Conservation (phyloP, 2,797 vertebrate genomes). For the Acipenser oxyrinchus region DNA sequence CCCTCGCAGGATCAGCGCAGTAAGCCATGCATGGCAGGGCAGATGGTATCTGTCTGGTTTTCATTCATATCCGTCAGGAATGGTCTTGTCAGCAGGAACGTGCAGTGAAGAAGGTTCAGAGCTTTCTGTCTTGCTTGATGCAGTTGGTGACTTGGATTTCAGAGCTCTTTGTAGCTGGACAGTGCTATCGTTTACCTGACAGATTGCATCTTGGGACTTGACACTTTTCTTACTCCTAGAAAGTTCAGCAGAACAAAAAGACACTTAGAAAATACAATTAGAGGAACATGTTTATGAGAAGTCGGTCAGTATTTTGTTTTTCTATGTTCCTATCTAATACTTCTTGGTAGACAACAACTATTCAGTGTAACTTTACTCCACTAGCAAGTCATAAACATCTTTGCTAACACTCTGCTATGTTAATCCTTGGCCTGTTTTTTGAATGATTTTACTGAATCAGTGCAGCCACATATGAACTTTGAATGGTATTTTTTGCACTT, state of each 20-base stretch:
- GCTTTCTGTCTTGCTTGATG: neutral
- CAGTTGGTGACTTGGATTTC: neutral
- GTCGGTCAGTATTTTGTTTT: no score
- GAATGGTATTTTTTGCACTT: neutral
- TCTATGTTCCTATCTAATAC: no score
- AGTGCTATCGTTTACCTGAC: neutral
- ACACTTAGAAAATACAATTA: no score
- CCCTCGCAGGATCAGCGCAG: conserved; percentile 1
- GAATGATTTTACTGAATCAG: no score
- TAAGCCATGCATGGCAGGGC: conserved; percentile 6
- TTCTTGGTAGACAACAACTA: no score
- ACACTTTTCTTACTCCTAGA: no score
- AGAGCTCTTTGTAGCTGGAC: neutral
- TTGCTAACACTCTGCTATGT: no score
- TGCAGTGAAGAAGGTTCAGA: neutral
- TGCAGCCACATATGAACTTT: neutral
- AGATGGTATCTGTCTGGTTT: conserved; percentile 8
- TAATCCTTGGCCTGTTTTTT: no score
- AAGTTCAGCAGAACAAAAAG: no score
- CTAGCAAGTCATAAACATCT: no score
- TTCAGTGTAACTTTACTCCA: no score
- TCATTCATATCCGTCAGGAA: conserved; percentile 11
- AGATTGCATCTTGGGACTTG: neutral
- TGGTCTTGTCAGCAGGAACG: conserved; percentile 13
- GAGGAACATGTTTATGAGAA: no score